Evolutionary conservation across 2,113 vertebrate species (phyloP), one percentile per base, ranked within the genome.

Genomic region (Ranitomeya imitator): DNA sequence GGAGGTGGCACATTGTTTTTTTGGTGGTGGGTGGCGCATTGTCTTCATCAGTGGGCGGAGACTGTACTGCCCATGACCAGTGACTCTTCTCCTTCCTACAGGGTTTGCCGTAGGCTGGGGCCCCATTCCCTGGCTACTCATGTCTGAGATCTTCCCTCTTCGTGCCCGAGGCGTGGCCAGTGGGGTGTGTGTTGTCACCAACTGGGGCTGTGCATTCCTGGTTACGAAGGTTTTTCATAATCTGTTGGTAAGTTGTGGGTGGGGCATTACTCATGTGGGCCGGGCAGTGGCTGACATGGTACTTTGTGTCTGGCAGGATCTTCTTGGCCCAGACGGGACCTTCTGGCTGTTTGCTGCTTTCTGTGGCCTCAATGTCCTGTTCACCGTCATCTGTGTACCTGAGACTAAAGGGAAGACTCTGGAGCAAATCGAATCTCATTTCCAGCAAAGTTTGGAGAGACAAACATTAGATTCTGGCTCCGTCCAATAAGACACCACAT

Each of bases 401-500:
- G 97, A 99, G 90, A 99, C 98, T 6, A 99, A 97, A 93, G 97
- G 97, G 80, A 96, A 93, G 92, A 97, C 96, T 0, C 92, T 99
- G 90, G 98, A 99, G 92, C 95, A 99, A 92, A 98, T 99, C 31
- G 95, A 97, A 88, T 93, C 94, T 78, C 89, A 90, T 80, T 99
- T 98, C 90, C 95, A 93, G 90, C 94, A 94, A 65, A 52, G 57
- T 6, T n/a, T 5, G 45, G n/a, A 2, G 1, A 3, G 16, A 4
- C 18, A 7, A 23, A 31, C 8, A 15, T 26, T 51, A 12, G 23
- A 15, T 6, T 69, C 78, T 7, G 19, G 59, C 21, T 18, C 69
- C 23, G 51, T 88, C 15, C 79, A 88, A 55, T 88, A 74, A 55
- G 16, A 9, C 21, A 0, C 21, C 16, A 1, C 45, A 0, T 21